Base-by-base conservation (phyloP, 2,888 invertebrate genomes). In the Hypsopygia costalis region DNA sequence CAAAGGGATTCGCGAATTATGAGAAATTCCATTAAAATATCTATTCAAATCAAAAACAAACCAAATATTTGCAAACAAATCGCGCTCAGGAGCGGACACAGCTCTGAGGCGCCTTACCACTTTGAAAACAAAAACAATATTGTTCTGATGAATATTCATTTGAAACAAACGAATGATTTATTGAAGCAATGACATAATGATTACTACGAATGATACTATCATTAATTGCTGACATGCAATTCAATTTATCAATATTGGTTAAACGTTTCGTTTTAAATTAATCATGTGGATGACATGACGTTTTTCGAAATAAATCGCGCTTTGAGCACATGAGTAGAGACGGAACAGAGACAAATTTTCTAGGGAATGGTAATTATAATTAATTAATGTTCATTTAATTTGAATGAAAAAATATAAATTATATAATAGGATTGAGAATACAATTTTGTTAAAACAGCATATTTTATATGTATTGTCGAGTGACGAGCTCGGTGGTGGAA, bases 131-230 rank as follows among this genome's bases (percentile, higher is more conserved):
- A 37, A 36, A 37, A 37, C 66, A 63, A 62, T 61, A 63, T 53
- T 51, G 44, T 38, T 35, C 46, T 47, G 47, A 69, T 71, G 70
- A 73, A 71, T 72, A 75, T 73, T 72, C 70, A 73, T 66, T 57
- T 49, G 49, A 52, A 16, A 58, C 52, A 55, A 62, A 53, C 41
- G 32, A 55, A 62, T 65, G 60, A 74, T 70, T 70, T 64, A 72
- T 65, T 41, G 28, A 31, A 10, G 20, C 40, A 29, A 29, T 16
- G 11, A 28, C 8, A 29, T 40, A 42, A 43, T 47, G n/a, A n/a
- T n/a, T n/a, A n/a, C n/a, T n/a, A n/a, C n/a, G n/a, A n/a, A n/a
- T n/a, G 50, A 46, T 47, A 41, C 41, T 28, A 21, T 30, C 43
- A 42, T 37, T 43, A 46, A 46, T 34, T 42, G 25, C 6, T 25